A percentile compares a stretch with the other conserved stretches of the same genome.
Conservation (phyloP, 35 echinoderm and acorn worm genomes). For the Ptychodera flava region DNA sequence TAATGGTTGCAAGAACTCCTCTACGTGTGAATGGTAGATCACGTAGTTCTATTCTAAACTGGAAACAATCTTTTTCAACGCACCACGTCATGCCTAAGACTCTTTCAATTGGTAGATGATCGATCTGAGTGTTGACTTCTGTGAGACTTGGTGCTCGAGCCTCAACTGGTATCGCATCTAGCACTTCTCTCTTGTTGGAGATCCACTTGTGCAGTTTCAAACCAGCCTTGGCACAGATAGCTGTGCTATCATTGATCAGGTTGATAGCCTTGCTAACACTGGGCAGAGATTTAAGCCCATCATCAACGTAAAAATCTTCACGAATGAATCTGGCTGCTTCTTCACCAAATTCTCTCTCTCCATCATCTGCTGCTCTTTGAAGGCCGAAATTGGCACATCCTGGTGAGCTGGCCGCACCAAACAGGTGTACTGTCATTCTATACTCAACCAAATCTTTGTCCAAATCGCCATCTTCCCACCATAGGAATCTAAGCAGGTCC, state of each 20-base stretch:
- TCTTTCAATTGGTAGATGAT: constrained; percentile 11
- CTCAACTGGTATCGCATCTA: constrained; percentile 20
- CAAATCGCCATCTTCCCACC: constrained; percentile 34
- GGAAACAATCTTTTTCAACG: constrained; percentile 16
- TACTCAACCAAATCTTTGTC: neutral
- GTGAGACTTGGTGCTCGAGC: neutral
- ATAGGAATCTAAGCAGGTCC: constrained; percentile 26
- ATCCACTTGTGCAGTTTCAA: constrained; percentile 15
- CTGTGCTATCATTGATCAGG: neutral
- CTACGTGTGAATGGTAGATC: constrained; percentile 21
- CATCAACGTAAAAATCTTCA: constrained; percentile 26
- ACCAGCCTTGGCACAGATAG: neutral
- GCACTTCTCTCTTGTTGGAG: constrained; percentile 13
- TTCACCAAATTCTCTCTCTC: neutral
- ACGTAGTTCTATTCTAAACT: constrained; percentile 1
- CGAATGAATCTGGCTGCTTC: constrained; percentile 9
- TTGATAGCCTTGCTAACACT: neutral
- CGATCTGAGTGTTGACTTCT: neutral
- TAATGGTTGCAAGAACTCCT: constrained; percentile 14
- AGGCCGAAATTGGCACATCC: constrained; percentile 4
- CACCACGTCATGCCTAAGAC: constrained; percentile 12
- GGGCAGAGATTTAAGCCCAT: constrained; percentile 3
- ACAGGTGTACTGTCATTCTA: constrained; percentile 24
- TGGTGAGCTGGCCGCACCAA: constrained; percentile 5
- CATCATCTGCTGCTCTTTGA: constrained; percentile 6